Evolutionary conservation across 2,888 invertebrate species (phyloP).

Genomic region (Eucera pruinosa): DNA sequence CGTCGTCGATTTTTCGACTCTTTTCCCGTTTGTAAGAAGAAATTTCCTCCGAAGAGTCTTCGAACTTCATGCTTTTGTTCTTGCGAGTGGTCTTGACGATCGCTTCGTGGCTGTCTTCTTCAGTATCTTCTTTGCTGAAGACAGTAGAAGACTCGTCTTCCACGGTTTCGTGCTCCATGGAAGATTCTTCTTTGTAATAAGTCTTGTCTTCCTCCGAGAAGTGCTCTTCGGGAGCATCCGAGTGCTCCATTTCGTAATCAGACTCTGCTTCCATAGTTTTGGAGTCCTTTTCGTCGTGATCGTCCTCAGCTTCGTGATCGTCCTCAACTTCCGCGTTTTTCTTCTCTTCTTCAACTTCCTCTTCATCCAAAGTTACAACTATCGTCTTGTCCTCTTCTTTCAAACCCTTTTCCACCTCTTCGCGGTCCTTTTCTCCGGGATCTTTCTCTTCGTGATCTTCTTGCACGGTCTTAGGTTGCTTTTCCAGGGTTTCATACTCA

Average conservation of each 20-base stretch:
- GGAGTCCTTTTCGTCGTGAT: neutral
- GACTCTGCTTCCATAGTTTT: neutral
- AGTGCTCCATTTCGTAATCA: neutral
- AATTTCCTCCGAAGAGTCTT: conserved; percentile 28
- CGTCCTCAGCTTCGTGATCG: neutral
- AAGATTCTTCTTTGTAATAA: conserved; percentile 24
- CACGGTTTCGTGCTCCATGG: conserved; percentile 21
- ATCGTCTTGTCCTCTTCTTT: conserved; percentile 5
- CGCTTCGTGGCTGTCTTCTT: conserved; percentile 18
- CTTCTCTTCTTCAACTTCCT: neutral
- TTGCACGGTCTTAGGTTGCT: neutral
- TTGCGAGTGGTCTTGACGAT: conserved; percentile 22
- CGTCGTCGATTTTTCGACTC: conserved; percentile 3
- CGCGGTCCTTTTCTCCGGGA: neutral
- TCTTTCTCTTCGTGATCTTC: neutral
- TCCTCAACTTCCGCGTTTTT: neutral
- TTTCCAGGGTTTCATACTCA: conserved; percentile 24
- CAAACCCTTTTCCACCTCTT: neutral
- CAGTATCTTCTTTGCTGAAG: conserved; percentile 8
- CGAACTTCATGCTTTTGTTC: conserved; percentile 31
- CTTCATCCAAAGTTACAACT: neutral
- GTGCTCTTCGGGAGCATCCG: neutral
- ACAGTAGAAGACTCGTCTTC: conserved; percentile 30
- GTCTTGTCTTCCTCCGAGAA: conserved; percentile 18
- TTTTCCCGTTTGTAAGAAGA: conserved; percentile 16